Evolutionary conservation across 1,140 invertebrate species (phyloP), one percentile per base, ranked within the genome.

Genomic region (Camponotus floridanus): DNA sequence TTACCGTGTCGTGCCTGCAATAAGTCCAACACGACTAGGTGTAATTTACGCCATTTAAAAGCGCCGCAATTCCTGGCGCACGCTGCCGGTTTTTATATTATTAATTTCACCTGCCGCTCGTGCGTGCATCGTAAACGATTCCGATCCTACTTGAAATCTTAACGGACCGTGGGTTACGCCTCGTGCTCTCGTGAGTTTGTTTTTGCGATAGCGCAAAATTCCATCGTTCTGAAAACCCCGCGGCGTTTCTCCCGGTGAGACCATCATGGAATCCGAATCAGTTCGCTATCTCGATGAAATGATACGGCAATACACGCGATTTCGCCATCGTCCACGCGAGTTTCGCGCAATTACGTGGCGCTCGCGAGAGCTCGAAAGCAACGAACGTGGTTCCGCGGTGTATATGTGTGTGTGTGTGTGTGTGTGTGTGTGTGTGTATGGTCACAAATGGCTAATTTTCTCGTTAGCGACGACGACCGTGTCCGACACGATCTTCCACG

Each of bases 371-470:
- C 51, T 62, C 39, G 59, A 73, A 15, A 31, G 21, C 67, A 13
- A 55, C n/a, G 73, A 1, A 26, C 55, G 7, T 26, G 26, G 55
- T 57, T 64, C 65, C 71, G 84, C 59, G 79, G 15, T 51, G 48
- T 45, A 9, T 45, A 11, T 45, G 2, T 11, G 42, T 45, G 39
- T 42, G 39, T 42, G 39, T 42, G 39, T 42, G 39, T 42, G 39
- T 48, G 45, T 48, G 9, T 45, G 45, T 48, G 15, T 51, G 18
- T 15, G 15, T 51, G 48, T 51, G 48, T 51, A 51, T 48, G 64
- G 76, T 81, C 80, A 55, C 73, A 76, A 89, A 80, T 70, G 85
- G 85, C 74, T 90, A 90, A 90, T 90, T 90, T 87, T 81, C 89
- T 90, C 51, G 88, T 90, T 90, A 90, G 83, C 76, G 76, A 87